Base-by-base conservation (phyloP, 2,888 invertebrate genomes). In the Agrochola lota region DNA sequence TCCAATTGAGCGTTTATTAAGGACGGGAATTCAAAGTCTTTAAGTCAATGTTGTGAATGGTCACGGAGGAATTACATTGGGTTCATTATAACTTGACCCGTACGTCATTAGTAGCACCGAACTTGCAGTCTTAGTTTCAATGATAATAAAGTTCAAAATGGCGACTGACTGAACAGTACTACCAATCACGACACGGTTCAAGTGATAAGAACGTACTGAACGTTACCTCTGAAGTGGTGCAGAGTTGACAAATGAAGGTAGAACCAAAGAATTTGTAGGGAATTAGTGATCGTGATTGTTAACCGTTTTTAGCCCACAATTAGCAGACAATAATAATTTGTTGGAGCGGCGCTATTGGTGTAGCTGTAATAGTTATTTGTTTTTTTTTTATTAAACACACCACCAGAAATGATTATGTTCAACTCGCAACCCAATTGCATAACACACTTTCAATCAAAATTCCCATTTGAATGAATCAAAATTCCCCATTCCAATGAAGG, bases 181-280 rank as follows among this genome's bases (percentile, higher is more conserved):
- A 30, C 30, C 30, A 30, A 30, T 30, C 30, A 30, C 30, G 30
- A 30, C 30, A 30, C 30, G 30, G 30, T 30, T 30, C 30, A 35
- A 5, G 35, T 35, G 35, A 35, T 35, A 35, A 35, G 35, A 35
- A 35, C 35, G 35, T 35, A 35, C 35, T 35, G 35, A 3, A 74
- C n/a, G 11, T 66, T 64, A 15, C 12, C 26, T 84, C 1, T 62
- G 30, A 69, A 35, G 12, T 26, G 35, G 15, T 71, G 3, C 20
- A 17, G 15, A 64, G 15, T 64, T 64, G 26, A 66, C 9, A 66
- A 72, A 72, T 72, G 17, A 55, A 52, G 26, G 67, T n/a, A 30
- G 11, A 35, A 35, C 35, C 2, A 35, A 35, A 35, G 35, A 49
- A 46, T 80, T 77, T 9, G 15, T 30, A 9, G 0, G 12, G 15